Conservation (phyloP, 1,140 invertebrate species). For the Euura lappo region DNA sequence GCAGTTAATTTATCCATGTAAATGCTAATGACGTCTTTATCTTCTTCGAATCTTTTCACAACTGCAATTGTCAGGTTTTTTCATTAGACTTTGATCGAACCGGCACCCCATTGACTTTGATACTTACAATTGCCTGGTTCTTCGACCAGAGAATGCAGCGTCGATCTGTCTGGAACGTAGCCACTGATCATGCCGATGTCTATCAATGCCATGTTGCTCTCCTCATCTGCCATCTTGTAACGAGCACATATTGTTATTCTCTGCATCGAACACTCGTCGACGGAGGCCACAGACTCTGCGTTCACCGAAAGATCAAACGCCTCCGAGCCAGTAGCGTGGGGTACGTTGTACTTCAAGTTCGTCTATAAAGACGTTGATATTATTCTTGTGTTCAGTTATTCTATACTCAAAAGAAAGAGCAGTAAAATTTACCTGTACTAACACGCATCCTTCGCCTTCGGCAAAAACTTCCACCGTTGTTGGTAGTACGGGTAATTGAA, state of each 20-base stretch:
- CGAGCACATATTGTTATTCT: constrained; percentile 50
- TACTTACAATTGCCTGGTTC: constrained; percentile 55
- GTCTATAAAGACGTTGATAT: constrained; percentile 47
- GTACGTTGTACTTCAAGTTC: constrained; percentile 62
- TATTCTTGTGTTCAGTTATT: constrained; percentile 9
- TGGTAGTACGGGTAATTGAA: constrained; percentile 56
- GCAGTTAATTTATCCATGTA: constrained; percentile 60
- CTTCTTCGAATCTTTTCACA: constrained; percentile 63
- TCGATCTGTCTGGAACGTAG: constrained; percentile 63
- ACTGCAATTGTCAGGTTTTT: constrained; percentile 46
- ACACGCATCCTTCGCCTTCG: constrained; percentile 66
- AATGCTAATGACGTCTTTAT: constrained; percentile 54
- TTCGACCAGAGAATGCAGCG: constrained; percentile 57
- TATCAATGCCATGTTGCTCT: constrained; percentile 70
- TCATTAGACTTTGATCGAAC: constrained; percentile 8
- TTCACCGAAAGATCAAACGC: constrained; percentile 53
- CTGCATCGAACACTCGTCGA: constrained; percentile 52
- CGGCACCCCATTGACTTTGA: constrained; percentile 6
- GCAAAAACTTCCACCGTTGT: constrained; percentile 58
- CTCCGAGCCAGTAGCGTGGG: constrained; percentile 49
- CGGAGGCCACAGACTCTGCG: constrained; percentile 39
- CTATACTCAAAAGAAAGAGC: neutral
- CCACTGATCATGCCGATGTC: constrained; percentile 72
- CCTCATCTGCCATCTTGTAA: constrained; percentile 56
- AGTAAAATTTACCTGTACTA: constrained; percentile 59